These are phyloP conservation scores for Pachliopta kotzebuea DNA, from an alignment of 2,888 invertebrate species.

Conservation along the genomic window DNA sequence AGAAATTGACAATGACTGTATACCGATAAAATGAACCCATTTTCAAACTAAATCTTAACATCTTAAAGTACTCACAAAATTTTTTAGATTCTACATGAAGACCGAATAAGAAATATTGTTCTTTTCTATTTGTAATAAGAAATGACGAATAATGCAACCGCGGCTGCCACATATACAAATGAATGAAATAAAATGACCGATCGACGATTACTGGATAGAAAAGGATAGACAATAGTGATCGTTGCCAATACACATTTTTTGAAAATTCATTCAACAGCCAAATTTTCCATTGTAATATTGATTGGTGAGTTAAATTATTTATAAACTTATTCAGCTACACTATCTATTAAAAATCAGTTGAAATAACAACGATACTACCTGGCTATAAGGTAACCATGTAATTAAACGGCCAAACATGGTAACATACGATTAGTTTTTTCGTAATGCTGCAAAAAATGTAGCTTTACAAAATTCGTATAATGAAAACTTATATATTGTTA, in stretches of 20 bases:
- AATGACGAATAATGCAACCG: slow-evolving; percentile 63
- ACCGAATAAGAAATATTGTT: slow-evolving; percentile 45
- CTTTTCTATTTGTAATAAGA: slow-evolving; percentile 54
- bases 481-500: too few species aligned
- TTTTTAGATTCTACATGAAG: slow-evolving; percentile 71
- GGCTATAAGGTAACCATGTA: too few species aligned
- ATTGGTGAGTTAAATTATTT: not conserved
- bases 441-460: too few species aligned
- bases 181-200: slow-evolving; percentile 63
- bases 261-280: slow-evolving; percentile 21
- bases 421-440: too few species aligned
- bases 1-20: slow-evolving; percentile 63
- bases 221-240: slow-evolving; percentile 38
- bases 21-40: slow-evolving; percentile 42
- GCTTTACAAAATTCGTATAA: too few species aligned
- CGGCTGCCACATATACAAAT: slow-evolving; percentile 80
- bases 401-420: too few species aligned
- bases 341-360: not conserved
- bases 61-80: slow-evolving; percentile 61
- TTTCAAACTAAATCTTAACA: slow-evolving; percentile 34
- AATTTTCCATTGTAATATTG: not conserved
- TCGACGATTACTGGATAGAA: slow-evolving; percentile 45
- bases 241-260: slow-evolving; percentile 30
- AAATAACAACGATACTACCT: too few species aligned
- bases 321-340: not conserved